Percentiles rank a stretch among this genome's conserved stretches.
Evolutionary conservation across 2,113 vertebrate species (phyloP).

Genomic region (Tragulus kanchil): DNA sequence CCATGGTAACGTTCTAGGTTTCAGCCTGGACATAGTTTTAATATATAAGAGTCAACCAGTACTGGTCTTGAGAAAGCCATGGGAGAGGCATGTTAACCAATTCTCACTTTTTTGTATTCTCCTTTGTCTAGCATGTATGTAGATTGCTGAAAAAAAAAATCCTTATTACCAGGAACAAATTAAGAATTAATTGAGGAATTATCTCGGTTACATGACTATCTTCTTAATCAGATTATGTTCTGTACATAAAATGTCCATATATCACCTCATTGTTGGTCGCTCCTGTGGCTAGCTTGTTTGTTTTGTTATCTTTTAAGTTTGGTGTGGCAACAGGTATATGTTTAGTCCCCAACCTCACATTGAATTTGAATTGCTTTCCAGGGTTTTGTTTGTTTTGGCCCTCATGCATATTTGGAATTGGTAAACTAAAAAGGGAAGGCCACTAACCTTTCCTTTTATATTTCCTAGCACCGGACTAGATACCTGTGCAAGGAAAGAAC

Average conservation of each 20-base stretch:
- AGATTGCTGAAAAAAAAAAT: not conserved
- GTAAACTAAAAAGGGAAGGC: constrained; percentile 49
- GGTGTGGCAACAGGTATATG: not conserved
- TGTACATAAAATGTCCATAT: not conserved
- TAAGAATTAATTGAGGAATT: constrained; percentile 15
- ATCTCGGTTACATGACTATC: not conserved
- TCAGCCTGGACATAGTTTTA: not conserved
- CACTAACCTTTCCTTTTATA: not conserved
- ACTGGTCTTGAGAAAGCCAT: not conserved
- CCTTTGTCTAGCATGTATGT: not conserved
- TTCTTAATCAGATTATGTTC: constrained; percentile 10
- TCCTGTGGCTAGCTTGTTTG: not conserved
- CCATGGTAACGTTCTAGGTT: not conserved
- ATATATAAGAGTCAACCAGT: not conserved
- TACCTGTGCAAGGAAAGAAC: not conserved
- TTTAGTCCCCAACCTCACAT: not conserved
- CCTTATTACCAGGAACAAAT: not conserved
- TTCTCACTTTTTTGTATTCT: constrained; percentile 48
- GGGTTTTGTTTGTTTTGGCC: constrained; percentile 36
- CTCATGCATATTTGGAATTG: not conserved
- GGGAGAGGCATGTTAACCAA: not conserved
- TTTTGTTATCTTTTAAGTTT: constrained; percentile 47
- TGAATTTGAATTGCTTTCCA: constrained; percentile 48
- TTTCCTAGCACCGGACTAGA: not conserved
- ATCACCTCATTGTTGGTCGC: not conserved